Percentiles rank a stretch among this genome's conserved stretches.
Conservation (phyloP, 1,140 invertebrate species). For the Rhagoletis zephyria region DNA sequence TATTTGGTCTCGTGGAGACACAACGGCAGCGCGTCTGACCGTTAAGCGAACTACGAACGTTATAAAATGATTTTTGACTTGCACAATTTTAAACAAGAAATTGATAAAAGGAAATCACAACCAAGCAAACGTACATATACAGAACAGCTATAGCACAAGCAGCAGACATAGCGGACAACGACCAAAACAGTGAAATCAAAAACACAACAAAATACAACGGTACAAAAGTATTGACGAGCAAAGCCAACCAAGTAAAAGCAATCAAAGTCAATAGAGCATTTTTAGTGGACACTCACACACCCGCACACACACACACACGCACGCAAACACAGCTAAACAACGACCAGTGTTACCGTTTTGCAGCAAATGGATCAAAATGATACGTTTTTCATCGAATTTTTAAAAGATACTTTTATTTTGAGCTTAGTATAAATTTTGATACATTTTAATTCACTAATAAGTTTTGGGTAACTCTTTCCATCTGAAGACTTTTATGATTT, state of each 20-base stretch:
- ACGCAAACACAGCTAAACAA: no score
- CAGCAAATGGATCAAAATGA: no score
- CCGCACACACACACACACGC: background rate
- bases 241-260: slow-evolving; percentile 14
- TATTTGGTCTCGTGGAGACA: slow-evolving; percentile 20
- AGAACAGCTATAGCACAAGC: background rate
- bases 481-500: no score
- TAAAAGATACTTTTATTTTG: no score
- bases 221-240: background rate
- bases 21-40: slow-evolving; percentile 54
- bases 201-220: background rate
- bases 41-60: slow-evolving; percentile 54
- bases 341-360: no score
- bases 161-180: background rate
- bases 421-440: no score
- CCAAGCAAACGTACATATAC: background rate
- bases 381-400: no score
- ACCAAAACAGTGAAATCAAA: background rate
- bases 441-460: no score
- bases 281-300: background rate
- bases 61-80: slow-evolving; percentile 52
- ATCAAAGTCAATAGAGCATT: slow-evolving; percentile 4
- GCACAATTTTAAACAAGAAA: slow-evolving; percentile 32
- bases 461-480: no score
- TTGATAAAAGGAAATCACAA: slow-evolving; percentile 26